A percentile compares a stretch with the other conserved stretches of the same genome.
Evolutionary conservation across 2,888 invertebrate species (phyloP).

Genomic region (Mesochorus sp.): DNA sequence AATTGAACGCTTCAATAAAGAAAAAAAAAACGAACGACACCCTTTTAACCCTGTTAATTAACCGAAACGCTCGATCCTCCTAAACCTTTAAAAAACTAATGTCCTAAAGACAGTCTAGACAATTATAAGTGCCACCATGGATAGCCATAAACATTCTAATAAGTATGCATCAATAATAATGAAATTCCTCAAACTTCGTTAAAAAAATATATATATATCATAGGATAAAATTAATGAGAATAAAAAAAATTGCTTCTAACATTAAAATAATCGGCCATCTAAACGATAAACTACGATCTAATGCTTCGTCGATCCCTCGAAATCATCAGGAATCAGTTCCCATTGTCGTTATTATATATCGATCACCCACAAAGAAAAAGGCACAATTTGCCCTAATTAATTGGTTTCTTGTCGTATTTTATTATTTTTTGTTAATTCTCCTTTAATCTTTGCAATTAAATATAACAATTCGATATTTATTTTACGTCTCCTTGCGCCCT

Average conservation of each 20-base stretch:
- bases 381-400: no score
- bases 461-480: no score
- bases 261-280: constrained; percentile 38
- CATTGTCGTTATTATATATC: not conserved
- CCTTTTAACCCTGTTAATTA: not conserved
- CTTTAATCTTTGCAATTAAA: no score
- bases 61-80: not conserved
- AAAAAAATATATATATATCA: no score
- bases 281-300: constrained; percentile 38
- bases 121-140: constrained; percentile 17
- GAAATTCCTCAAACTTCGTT: not conserved
- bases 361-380: no score
- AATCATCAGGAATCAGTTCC: constrained; percentile 3
- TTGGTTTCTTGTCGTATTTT: not conserved
- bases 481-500: no score
- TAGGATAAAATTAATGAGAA: no score
- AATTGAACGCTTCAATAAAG: constrained; percentile 15
- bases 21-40: constrained; percentile 9
- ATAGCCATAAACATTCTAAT: constrained; percentile 18
- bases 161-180: constrained; percentile 4
- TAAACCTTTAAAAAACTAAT: constrained; percentile 19
- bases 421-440: no score
- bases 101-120: constrained; percentile 46
- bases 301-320: constrained; percentile 43
- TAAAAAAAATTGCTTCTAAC: constrained; percentile 16